phyloP scores from a whole-genome alignment of 2,113 vertebrate genomes.

The Eonycteris spelaea region DNA sequence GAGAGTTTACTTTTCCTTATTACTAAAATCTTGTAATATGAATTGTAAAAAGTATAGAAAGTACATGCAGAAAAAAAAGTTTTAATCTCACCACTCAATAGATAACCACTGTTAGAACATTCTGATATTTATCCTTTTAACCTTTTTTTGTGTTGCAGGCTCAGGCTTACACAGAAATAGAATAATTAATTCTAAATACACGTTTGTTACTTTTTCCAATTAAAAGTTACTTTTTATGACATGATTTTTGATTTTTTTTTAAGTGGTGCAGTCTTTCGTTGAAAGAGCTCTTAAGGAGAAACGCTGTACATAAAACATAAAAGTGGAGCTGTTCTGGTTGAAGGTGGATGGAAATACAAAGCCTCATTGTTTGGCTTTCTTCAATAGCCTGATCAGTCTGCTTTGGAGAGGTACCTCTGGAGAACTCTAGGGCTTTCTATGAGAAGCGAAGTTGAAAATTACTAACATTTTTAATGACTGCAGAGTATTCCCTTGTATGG shows the following conservation, averaged over 20 bases:
- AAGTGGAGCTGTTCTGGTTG: not conserved
- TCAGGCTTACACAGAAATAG: not conserved
- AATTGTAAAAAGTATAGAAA: not conserved
- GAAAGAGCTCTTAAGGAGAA: not conserved
- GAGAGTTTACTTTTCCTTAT: not conserved
- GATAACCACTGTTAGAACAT: not conserved
- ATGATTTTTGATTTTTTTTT: not conserved
- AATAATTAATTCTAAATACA: not conserved
- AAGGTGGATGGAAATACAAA: not conserved
- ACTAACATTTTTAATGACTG: slow-evolving; percentile 4
- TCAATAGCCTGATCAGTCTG: not conserved
- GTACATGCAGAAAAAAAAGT: not conserved
- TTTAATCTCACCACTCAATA: not conserved
- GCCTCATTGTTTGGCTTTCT: not conserved
- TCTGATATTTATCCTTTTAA: not conserved
- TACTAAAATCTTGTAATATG: not conserved
- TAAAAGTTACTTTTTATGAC: slow-evolving; percentile 20
- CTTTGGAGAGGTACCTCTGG: not conserved
- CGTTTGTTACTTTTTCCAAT: not conserved
- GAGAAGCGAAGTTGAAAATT: not conserved
- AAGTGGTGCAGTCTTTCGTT: not conserved
- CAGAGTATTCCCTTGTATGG: not conserved
- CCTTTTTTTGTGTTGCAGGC: not conserved
- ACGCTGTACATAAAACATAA: not conserved
- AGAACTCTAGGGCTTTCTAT: not conserved